phyloP scores from a whole-genome alignment of 2,797 vertebrate genomes.

The Microctenopoma stevenorrisi region DNA sequence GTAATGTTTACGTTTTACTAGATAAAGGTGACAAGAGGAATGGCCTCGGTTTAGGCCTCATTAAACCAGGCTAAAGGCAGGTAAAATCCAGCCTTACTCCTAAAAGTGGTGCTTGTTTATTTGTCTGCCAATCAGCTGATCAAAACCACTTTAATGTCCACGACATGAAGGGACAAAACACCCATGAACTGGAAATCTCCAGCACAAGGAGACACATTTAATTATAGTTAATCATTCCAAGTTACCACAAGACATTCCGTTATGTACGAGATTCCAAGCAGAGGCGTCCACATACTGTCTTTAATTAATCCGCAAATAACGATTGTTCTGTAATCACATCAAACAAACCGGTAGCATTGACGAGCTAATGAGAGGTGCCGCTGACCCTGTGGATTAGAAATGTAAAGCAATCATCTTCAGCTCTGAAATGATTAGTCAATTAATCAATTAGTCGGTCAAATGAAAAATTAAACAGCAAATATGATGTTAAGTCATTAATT shows the following conservation, averaged over 20 bases:
- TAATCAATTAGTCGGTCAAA: not conserved
- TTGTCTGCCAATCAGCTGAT: conserved; percentile 12
- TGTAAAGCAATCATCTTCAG: not conserved
- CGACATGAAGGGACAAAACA: conserved; percentile 25
- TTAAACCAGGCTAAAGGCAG: conserved; percentile 48
- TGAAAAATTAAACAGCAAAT: conserved; percentile 5
- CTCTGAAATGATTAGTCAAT: not conserved
- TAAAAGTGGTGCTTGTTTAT: conserved; percentile 4
- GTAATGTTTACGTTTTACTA: conserved; percentile 57
- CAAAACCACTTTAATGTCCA: conserved; percentile 36
- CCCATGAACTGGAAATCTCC: conserved; percentile 23
- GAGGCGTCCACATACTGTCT: not conserved
- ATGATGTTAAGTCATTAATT: conserved; percentile 1
- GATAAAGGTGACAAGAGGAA: conserved; percentile 71
- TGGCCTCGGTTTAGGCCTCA: conserved; percentile 60
- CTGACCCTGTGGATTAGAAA: not conserved
- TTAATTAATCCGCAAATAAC: not conserved
- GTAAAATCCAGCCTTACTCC: conserved; percentile 36
- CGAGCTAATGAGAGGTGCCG: not conserved
- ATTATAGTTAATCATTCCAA: conserved; percentile 22
- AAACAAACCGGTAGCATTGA: not conserved
- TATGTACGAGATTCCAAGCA: not conserved
- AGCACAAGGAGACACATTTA: conserved; percentile 11
- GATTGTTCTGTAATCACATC: conserved; percentile 12
- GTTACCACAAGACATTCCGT: conserved; percentile 5